phyloP scores from a whole-genome alignment of 1,140 invertebrate genomes.

The Diabrotica undecimpunctata region DNA sequence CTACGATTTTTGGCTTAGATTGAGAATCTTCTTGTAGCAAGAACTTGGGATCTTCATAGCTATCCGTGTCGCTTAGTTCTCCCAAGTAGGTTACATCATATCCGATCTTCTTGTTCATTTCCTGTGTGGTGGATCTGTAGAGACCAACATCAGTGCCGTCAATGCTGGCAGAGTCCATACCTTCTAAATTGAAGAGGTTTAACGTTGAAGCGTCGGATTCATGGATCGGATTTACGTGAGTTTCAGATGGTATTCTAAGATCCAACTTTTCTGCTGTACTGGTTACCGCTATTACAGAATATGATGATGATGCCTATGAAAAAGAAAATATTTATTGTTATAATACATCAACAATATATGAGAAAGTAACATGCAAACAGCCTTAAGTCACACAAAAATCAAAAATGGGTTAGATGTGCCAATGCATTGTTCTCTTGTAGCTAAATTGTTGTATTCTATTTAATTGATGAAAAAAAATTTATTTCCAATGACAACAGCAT shows the following conservation, averaged over 20 bases:
- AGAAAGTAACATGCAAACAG: too few species aligned
- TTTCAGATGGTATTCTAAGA: conserved; percentile 10
- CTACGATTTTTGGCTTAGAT: conserved; percentile 26
- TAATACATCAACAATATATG: too few species aligned
- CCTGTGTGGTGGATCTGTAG: conserved; percentile 24
- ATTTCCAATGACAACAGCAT: too few species aligned
- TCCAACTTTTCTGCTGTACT: conserved; percentile 20
- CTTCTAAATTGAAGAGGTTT: conserved; percentile 26
- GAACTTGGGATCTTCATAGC: conserved; percentile 15
- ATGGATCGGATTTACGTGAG: conserved; percentile 18
- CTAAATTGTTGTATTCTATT: too few species aligned
- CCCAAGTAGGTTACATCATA: conserved; percentile 18
- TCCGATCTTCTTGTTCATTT: conserved; percentile 8
- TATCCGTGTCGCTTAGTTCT: conserved; percentile 15
- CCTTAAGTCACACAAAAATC: too few species aligned
- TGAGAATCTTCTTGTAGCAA: background rate
- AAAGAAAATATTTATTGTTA: background rate
- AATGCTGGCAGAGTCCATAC: conserved; percentile 17
- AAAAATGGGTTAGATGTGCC: too few species aligned
- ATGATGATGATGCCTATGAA: background rate
- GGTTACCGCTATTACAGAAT: conserved; percentile 13
- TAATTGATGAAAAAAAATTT: too few species aligned
- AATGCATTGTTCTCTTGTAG: too few species aligned
- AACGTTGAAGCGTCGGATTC: conserved; percentile 18
- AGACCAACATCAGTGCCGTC: conserved; percentile 26